Conservation (phyloP, 2,113 vertebrate species). For the Takifugu bimaculatus region DNA sequence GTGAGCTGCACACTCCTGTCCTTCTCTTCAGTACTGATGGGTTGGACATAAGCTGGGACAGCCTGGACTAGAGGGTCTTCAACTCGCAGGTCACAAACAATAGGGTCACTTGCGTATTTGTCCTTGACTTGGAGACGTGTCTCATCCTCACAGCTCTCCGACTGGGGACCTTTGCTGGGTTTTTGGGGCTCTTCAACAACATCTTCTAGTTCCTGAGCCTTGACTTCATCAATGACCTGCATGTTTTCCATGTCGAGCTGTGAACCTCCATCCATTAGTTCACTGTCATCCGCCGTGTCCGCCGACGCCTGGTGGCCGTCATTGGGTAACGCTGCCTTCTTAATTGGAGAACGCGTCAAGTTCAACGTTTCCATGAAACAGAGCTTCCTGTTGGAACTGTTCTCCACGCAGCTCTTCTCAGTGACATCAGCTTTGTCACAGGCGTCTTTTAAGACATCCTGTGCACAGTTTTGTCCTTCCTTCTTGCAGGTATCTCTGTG, state of each 20-base stretch:
- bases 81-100: background rate
- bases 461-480: conserved; percentile 57
- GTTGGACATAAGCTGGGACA: conserved; percentile 3
- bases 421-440: background rate
- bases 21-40: background rate
- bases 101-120: background rate
- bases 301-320: conserved; percentile 6
- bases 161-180: background rate
- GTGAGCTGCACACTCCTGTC: background rate
- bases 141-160: background rate
- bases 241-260: conserved; percentile 59
- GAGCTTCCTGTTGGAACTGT: conserved; percentile 78
- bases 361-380: conserved; percentile 97
- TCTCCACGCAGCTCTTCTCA: conserved; percentile 35
- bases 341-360: conserved; percentile 91
- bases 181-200: background rate
- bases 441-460: conserved; percentile 24
- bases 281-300: too few relatives aligned
- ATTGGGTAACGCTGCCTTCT: conserved; percentile 66
- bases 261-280: too few relatives aligned
- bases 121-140: conserved; percentile 4
- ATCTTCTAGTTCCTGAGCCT: conserved; percentile 39
- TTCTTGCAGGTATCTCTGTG: conserved; percentile 36
- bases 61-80: conserved; percentile 10
- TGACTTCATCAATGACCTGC: conserved; percentile 64